Evolutionary conservation across 2,113 vertebrate species (phyloP), one percentile per base, ranked within the genome.

Genomic region (Agapornis roseicollis): DNA sequence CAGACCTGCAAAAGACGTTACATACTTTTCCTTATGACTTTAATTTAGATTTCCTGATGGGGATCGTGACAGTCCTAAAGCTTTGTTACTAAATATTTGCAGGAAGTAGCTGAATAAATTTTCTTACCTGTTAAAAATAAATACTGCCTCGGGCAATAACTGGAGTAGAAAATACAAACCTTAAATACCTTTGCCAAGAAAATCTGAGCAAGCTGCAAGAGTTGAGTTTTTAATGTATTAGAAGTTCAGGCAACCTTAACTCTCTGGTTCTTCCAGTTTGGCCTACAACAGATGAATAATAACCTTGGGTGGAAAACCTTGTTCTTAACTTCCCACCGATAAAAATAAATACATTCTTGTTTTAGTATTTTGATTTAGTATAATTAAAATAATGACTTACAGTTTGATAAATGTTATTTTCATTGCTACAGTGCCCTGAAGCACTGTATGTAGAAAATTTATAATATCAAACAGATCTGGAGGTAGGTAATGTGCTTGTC

Each of bases 51-150:
- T 83, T 88, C 33, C 37, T 41, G 68, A n/a, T 84, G 33, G 0
- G 3, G 35, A 80, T 86, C 6, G 2, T 60, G 50, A 80, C 16
- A 22, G 37, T 29, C 35, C n/a, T 78, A 50, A 77, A 88, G 60
- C 37, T 66, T 77, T 44, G 58, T 86, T 66, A 69, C 79, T 56
- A 53, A 72, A 3, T 79, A 56, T 79, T 85, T 89, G 39, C 79
- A 91, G 74, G 66, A 87, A 85, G 66, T 52, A 61, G 37, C 27
- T 70, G 88, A 93, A 83, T 80, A 22, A 47, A 49, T 90, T 88
- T 63, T 90, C 50, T 71, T 92, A 64, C 88, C 46, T 94, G 55
- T 86, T 93, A 86, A 93, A 97, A 95, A 93, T 90, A 94, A 95
- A 74, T 78, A 90, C 3, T 78, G 68, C 94, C 42, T 60, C 35